Evolutionary conservation across 1,140 invertebrate genomes (phyloP), one percentile per base, ranked within the genome.

Genomic region (Micrasema minimum): DNA sequence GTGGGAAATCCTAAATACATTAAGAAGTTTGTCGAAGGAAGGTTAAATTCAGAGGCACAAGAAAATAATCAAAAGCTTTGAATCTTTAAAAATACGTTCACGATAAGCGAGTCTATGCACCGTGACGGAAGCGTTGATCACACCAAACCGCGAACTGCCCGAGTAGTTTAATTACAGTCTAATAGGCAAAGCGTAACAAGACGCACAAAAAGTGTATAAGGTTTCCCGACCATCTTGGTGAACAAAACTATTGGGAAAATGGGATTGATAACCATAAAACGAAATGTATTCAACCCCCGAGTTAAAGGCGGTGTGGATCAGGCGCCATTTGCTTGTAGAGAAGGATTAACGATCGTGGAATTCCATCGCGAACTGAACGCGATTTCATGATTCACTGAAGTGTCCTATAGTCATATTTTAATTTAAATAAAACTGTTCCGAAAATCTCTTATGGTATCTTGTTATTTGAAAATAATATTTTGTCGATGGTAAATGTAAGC

Each of bases 171-270:
- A 75, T 75, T 72, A 75, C 73, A 69, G 48, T 66, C 73, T 69
- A 66, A 75, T 75, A 72, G 73, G 69, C 69, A 69, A 72, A 69
- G 69, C 73, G 66, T 74, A 71, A 74, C 72, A 74, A 74, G 65
- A 71, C 51, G 37, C 46, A 74, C 57, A 74, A 74, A 74, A 74
- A 74, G 65, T 11, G 65, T 71, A 66, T 74, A 57, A 51, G 43
- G 72, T 70, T 74, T 70, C 72, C 66, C 55, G 41, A 72, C 67
- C 64, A 61, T 68, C 46, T 67, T 26, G 12, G 62, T 53, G 65
- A 50, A 65, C 14, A 50, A 51, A 45, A 41, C 26, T 66, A 67
- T 37, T 53, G 41, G 31, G 69, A 71, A 74, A 74, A 74, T 74
- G 57, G 65, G 72, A 74, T 71, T 71, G 72, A 74, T 74, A 74